Evolutionary conservation across 2,797 vertebrate genomes (phyloP), one percentile per base, ranked within the genome.

Genomic region (Xenentodon cancila): DNA sequence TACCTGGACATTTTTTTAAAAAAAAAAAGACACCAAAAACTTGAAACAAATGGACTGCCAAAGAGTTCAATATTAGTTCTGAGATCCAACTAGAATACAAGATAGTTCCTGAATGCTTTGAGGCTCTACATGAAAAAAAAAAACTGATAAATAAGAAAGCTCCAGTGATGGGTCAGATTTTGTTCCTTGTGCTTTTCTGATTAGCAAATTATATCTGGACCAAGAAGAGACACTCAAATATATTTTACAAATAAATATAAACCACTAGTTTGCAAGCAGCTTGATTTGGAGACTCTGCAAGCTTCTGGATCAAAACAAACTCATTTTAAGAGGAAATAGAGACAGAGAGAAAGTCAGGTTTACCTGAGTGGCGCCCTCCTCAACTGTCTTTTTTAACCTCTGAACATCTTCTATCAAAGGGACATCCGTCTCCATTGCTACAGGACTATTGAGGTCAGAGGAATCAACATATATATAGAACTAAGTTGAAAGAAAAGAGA

Each of bases 371-470:
- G 94, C 92, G 92, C 95, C 95, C 84, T 95, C 94, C 89, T 94
- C 95, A 93, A 96, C 94, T 88, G 95, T 94, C 93, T 96, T 95
- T 95, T 94, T 97, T 94, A 98, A 95, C 88, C 92, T 96, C 93
- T 97, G 95, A 93, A 96, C 93, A 94, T 98, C 97, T 95, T 99
- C 96, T 93, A 94, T 95, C 91, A 96, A 94, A 88, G 95, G 94
- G 82, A 94, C 94, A 75, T 98, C 97, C 92, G 94, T 98, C 93
- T 97, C 96, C 97, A 97, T 96, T 90, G 95, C 96, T 92, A 96
- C 94, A 80, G 96, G 95, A 93, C 95, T 91, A 94, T 92, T 95
- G 94, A 95, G 81, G 93, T 93, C 90, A 94, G 94, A 94, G 72
- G 93, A 93, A 90, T 95, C 95, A 89, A 96, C 94, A 90, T 86